Conservation (phyloP, 2,113 vertebrate species). For the Polyodon spathula region DNA sequence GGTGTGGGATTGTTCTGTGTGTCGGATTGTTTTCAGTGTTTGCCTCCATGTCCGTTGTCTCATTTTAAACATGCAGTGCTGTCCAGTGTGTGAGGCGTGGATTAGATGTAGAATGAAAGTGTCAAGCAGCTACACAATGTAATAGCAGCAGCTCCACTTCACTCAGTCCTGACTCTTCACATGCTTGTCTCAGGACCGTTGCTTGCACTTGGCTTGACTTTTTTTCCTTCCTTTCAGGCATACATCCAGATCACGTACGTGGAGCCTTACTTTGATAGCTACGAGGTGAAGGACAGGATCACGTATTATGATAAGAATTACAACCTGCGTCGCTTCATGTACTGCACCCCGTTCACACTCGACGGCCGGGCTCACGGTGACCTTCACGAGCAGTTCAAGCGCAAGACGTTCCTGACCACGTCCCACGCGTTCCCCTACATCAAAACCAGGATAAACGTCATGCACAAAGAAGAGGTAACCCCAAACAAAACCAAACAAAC, state of each 20-base stretch:
- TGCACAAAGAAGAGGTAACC: slow-evolving; percentile 92
- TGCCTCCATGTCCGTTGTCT: too few relatives aligned
- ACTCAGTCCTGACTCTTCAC: too few relatives aligned
- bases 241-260: slow-evolving; percentile 96
- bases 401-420: slow-evolving; percentile 92
- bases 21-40: not conserved
- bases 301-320: slow-evolving; percentile 98
- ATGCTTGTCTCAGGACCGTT: too few relatives aligned
- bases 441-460: slow-evolving; percentile 95
- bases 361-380: slow-evolving; percentile 92
- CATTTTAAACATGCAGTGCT: too few relatives aligned
- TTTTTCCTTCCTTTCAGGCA: slow-evolving; percentile 53
- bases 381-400: slow-evolving; percentile 92
- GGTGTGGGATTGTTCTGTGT: not conserved
- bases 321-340: slow-evolving; percentile 92
- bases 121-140: too few relatives aligned
- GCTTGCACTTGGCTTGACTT: not conserved
- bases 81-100: too few relatives aligned
- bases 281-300: slow-evolving; percentile 98
- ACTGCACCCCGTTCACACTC: slow-evolving; percentile 95
- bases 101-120: too few relatives aligned
- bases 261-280: slow-evolving; percentile 94
- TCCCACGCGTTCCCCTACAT: slow-evolving; percentile 97
- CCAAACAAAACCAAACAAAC: too few relatives aligned
- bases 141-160: too few relatives aligned